Evolutionary conservation across 2,797 vertebrate genomes (phyloP), one percentile per base, ranked within the genome.

Genomic region (Labeo calbasu): DNA sequence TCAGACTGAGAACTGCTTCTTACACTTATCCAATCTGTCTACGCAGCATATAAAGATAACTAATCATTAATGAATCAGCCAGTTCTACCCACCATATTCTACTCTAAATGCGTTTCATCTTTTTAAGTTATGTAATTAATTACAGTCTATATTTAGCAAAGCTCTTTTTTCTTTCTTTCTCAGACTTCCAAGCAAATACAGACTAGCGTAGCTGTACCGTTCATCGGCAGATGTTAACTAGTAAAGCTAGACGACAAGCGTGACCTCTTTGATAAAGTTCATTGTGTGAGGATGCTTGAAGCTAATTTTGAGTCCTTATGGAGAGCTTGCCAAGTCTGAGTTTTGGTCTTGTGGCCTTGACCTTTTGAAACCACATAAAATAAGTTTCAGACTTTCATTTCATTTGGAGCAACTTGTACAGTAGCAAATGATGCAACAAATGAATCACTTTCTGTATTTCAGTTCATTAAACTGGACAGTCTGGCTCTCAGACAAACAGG

Each of bases 11-110:
- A 78, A 51, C 32, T 77, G 86, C 82, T 87, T 71, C 87, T 86
- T 85, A 75, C 83, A 83, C 66, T 77, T 80, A 81, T 82, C 13
- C 68, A 81, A 80, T 89, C 83, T 87, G 85, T 80, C 84, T 86
- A 79, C 78, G 86, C 84, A 65, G 79, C 86, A 82, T 78, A 90
- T 85, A 81, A 82, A 89, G 85, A 87, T 89, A 72, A 86, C 84
- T 81, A 43, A 87, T 89, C 87, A 89, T 83, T 89, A 87, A 87
- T 80, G 79, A 79, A 86, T 40, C 21, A 85, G 55, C 50, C 40
- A 43, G 36, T 69, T 73, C 63, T 19, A 4, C 36, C n/a, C 40
- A 50, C 17, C 5, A 21, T 76, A 43, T 77, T 77, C 9, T 61
- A 43, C 48, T 25, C 32, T 43, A 28, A 65, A 65, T 65, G n/a